A percentile compares a stretch with the other conserved stretches of the same genome.
Evolutionary conservation across 1,140 invertebrate species (phyloP).

Genomic region (Lordiphosa collinella): DNA sequence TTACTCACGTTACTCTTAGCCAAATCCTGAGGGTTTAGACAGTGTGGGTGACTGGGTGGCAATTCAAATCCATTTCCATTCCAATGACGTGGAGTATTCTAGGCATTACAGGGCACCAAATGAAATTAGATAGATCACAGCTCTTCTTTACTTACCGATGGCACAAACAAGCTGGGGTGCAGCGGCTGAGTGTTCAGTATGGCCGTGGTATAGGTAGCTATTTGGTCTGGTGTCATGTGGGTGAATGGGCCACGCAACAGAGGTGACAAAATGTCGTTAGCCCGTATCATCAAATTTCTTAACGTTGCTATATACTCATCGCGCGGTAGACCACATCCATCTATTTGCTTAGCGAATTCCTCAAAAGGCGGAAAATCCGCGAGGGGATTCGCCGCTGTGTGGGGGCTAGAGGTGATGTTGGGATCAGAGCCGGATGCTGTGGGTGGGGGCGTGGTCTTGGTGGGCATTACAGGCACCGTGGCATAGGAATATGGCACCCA

Average conservation of each 20-base stretch:
- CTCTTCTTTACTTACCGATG: slow-evolving; percentile 22
- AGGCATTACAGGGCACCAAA: not conserved
- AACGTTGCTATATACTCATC: slow-evolving; percentile 42
- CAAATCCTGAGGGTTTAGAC: slow-evolving; percentile 34
- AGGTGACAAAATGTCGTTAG: slow-evolving; percentile 44
- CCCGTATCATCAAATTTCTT: slow-evolving; percentile 45
- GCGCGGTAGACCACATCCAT: slow-evolving; percentile 12
- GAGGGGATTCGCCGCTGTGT: too few relatives aligned
- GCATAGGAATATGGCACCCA: slow-evolving; percentile 32
- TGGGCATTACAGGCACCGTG: not conserved
- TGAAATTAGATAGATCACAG: not conserved
- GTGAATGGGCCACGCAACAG: slow-evolving; percentile 29
- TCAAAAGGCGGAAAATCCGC: slow-evolving; percentile 29
- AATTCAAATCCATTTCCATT: not conserved
- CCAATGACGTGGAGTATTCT: slow-evolving; percentile 19
- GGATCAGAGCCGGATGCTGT: not conserved
- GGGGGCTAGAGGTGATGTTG: not conserved
- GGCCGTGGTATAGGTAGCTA: slow-evolving; percentile 41
- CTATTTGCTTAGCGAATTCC: slow-evolving; percentile 36
- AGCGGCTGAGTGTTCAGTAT: slow-evolving; percentile 33
- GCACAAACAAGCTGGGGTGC: slow-evolving; percentile 54
- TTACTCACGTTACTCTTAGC: slow-evolving; percentile 30
- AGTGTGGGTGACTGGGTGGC: slow-evolving; percentile 29
- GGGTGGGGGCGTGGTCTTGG: not conserved
- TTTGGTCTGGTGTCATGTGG: slow-evolving; percentile 38